Conservation (phyloP, 2,888 invertebrate species). For the Aricia artaxerxes region DNA sequence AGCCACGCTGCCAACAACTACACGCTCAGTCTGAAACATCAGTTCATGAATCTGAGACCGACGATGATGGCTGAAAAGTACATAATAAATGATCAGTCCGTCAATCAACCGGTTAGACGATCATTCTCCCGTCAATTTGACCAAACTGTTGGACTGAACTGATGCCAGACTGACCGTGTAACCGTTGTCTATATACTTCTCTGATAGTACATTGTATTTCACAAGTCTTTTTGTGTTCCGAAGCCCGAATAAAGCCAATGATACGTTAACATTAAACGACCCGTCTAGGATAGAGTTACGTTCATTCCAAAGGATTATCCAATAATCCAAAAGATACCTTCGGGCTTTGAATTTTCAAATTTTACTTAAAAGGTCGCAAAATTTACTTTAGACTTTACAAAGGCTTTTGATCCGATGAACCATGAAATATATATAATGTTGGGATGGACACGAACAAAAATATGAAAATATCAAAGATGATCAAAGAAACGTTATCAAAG, state of each 20-base stretch:
- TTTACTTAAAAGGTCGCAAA: neutral
- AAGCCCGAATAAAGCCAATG: conserved; percentile 50
- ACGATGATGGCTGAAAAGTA: too few relatives aligned
- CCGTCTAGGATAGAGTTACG: conserved; percentile 41
- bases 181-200: too few relatives aligned
- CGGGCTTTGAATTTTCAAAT: conserved; percentile 6
- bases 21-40: too few relatives aligned
- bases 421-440: neutral
- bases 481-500: neutral
- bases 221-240: conserved; percentile 47
- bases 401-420: neutral
- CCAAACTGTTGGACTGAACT: too few relatives aligned
- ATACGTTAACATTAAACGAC: conserved; percentile 49
- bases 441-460: conserved; percentile 11
- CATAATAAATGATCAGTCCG: too few relatives aligned
- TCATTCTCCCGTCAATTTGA: too few relatives aligned
- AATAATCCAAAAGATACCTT: conserved; percentile 28
- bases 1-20: too few relatives aligned
- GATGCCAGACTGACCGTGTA: too few relatives aligned
- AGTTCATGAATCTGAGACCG: too few relatives aligned
- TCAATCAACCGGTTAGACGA: too few relatives aligned
- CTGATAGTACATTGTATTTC: conserved; percentile 52
- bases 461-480: neutral
- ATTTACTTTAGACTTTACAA: neutral
- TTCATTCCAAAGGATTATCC: conserved; percentile 20